Base-by-base conservation (phyloP, 1,140 invertebrate species). In the Bombyx mandarina region DNA sequence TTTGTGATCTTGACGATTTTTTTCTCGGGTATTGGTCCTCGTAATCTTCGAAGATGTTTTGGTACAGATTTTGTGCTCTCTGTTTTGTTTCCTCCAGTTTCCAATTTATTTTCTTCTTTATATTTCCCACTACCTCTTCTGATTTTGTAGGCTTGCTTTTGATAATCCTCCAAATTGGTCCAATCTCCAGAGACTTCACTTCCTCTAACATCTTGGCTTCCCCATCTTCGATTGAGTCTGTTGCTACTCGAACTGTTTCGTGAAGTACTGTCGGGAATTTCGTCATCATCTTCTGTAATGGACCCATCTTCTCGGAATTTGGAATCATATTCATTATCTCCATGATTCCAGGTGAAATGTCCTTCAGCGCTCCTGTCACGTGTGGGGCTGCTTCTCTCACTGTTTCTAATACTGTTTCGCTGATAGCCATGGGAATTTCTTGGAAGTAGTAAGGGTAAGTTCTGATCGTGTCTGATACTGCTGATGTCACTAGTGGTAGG, bases 381-480 rank as follows among this genome's bases (percentile, higher is more conserved):
- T 84, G 83, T 10, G 83, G 83, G 18, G 80, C 77, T 45, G 78
- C 78, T 69, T 85, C 82, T 63, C 73, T 79, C 57, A 87, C 67
- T 51, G 80, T 76, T 12, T 82, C 79, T 69, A 87, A 72, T 55
- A 87, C 77, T 6, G 84, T 85, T 65, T 87, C 84, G 57, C 81
- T 76, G 45, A 87, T 63, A 1, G 83, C 83, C 62, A 82, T 52
- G 10, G 83, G 83, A 61, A 87, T 87, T 71, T 87, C 82, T 74
- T 87, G 83, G 43, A 87, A 73, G 62, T 85, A 85, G 52, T 85
- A 78, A 7, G 82, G 82, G 59, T 85, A 87, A 22, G 82, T 79
- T 67, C 82, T 77, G 73, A 87, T 85, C 50, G 71, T 67, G 69
- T 87, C 79, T 48, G 82, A 80, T 7, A 87, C 62, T 35, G 78